Percentiles rank a stretch among this genome's conserved stretches.
These are phyloP conservation scores for Balearica regulorum DNA, from an alignment of 2,797 vertebrate species.

Conservation along the genomic window DNA sequence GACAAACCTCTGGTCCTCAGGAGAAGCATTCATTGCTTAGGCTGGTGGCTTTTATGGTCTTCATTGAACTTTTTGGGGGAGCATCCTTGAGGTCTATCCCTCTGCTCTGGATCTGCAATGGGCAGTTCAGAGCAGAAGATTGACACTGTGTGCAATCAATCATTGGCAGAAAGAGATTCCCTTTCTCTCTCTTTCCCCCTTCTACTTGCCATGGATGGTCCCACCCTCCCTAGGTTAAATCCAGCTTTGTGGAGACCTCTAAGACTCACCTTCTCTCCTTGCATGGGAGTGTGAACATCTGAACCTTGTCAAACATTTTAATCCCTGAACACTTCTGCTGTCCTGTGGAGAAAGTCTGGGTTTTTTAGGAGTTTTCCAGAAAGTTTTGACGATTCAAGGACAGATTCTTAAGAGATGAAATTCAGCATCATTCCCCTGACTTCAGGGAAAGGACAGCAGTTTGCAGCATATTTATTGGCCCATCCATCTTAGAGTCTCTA, in stretches of 20 bases:
- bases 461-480: background rate
- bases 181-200: background rate
- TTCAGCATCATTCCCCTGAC: background rate
- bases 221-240: background rate
- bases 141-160: background rate
- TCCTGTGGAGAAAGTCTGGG: background rate
- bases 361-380: background rate
- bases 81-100: background rate
- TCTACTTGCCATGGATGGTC: background rate
- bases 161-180: background rate
- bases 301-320: background rate
- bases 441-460: background rate
- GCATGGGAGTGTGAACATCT: background rate
- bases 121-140: background rate
- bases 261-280: background rate
- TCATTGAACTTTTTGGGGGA: rapidly evolving
- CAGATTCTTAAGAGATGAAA: background rate
- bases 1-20: background rate
- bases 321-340: background rate
- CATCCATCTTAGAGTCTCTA: background rate
- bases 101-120: background rate
- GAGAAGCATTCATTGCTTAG: background rate
- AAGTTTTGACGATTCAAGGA: background rate
- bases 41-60: background rate
- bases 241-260: background rate